Conservation (phyloP, 2,113 vertebrate genomes). For the Monarcha castaneiventris region DNA sequence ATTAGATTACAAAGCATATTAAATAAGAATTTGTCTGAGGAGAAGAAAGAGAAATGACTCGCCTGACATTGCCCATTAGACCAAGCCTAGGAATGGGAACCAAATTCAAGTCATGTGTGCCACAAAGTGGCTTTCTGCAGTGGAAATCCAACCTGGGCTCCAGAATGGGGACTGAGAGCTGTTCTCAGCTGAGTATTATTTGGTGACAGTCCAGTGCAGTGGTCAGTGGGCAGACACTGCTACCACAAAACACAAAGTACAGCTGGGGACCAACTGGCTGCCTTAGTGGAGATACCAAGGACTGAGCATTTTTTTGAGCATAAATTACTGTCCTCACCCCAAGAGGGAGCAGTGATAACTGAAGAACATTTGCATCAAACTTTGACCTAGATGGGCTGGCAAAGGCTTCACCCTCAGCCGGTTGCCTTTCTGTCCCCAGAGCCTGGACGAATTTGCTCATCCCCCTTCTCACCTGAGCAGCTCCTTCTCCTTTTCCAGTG, state of each 20-base stretch:
- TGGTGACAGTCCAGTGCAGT: neutral
- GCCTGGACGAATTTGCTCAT: neutral
- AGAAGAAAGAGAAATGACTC: neutral
- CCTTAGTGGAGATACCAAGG: neutral
- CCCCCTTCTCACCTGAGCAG: slow-evolving; percentile 80
- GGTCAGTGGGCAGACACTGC: neutral
- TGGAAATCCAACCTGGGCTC: neutral
- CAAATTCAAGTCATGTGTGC: neutral
- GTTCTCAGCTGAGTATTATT: neutral
- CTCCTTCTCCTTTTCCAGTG: slow-evolving; percentile 92
- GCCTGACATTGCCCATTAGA: neutral
- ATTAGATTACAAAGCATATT: neutral
- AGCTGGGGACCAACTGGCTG: neutral
- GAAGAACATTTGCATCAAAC: neutral
- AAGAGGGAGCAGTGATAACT: neutral
- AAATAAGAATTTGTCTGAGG: neutral
- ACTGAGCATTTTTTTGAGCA: neutral
- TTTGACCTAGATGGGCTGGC: neutral
- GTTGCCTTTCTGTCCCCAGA: neutral
- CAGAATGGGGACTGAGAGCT: neutral
- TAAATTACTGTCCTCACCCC: neutral
- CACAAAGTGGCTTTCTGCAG: neutral
- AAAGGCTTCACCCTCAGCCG: neutral
- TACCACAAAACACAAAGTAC: neutral
- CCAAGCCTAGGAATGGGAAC: neutral